A percentile compares a stretch with the other conserved stretches of the same genome.
phyloP scores from a whole-genome alignment of 64 coral and sea anemone species.

The Cladopsammia gracilis region DNA sequence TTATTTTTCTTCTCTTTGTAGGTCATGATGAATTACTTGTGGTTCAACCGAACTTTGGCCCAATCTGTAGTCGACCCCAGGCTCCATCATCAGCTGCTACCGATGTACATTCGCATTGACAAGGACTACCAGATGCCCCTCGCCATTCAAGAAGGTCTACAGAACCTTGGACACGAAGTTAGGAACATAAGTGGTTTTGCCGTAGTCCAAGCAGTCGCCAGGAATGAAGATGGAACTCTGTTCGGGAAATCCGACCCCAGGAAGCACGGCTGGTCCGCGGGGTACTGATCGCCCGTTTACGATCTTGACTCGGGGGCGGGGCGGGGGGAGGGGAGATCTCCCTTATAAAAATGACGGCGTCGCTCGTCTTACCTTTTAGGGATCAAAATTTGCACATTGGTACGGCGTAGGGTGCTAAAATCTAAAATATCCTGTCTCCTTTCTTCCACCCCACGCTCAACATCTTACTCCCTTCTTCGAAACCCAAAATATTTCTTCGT shows the following conservation, averaged over 20 bases:
- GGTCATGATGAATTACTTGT: slow-evolving; percentile 91
- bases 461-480: too few species aligned
- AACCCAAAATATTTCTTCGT: too few species aligned
- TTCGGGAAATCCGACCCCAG: slow-evolving; percentile 86
- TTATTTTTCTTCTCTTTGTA: background rate
- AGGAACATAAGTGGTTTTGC: slow-evolving; percentile 50
- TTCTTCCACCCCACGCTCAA: too few species aligned
- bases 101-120: slow-evolving; percentile 89
- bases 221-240: slow-evolving; percentile 71
- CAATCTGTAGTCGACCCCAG: slow-evolving; percentile 83
- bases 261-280: slow-evolving; percentile 87
- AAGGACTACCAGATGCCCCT: slow-evolving; percentile 51
- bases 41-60: slow-evolving; percentile 85
- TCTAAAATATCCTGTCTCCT: too few species aligned
- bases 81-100: slow-evolving; percentile 88
- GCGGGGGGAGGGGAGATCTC: too few species aligned
- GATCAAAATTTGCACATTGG: too few species aligned
- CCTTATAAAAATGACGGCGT: too few species aligned
- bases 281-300: slow-evolving; percentile 3
- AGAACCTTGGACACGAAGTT: slow-evolving; percentile 74
- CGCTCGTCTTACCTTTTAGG: too few species aligned
- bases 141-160: slow-evolving; percentile 74
- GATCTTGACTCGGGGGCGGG: background rate
- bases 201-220: slow-evolving; percentile 83
- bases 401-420: too few species aligned